Evolutionary conservation across 2,888 invertebrate genomes (phyloP), one percentile per base, ranked within the genome.

Genomic region (Lingula anatina): DNA sequence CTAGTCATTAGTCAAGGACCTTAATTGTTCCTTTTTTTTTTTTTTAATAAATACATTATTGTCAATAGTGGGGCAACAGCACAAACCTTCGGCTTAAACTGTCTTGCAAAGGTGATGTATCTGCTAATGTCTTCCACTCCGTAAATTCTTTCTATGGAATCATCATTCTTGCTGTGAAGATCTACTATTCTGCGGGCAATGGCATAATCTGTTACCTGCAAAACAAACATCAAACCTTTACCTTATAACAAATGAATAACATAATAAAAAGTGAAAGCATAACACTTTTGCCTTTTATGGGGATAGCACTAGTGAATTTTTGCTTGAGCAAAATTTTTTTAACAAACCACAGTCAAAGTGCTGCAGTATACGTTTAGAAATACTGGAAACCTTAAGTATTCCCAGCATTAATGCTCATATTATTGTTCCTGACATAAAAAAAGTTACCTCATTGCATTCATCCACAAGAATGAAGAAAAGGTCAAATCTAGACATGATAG

Each of bases 401-500:
- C n/a, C n/a, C n/a, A n/a, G n/a, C n/a, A n/a, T n/a, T n/a, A n/a
- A n/a, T n/a, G n/a, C n/a, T n/a, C n/a, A n/a, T n/a, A n/a, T n/a
- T n/a, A n/a, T n/a, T n/a, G n/a, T n/a, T n/a, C n/a, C n/a, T n/a
- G n/a, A n/a, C n/a, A n/a, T n/a, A n/a, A n/a, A n/a, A n/a, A n/a
- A n/a, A n/a, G n/a, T 46, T 59, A 83, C 86, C 79, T 92, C 91
- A 73, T 90, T 91, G 70, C 92, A 91, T 74, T 99, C 97, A 73
- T 99, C 99, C 2, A 97, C 89, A 1, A 99, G 82, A 60, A 99
- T 92, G 79, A 99, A 99, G 81, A 99, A 99, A 18, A 99, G 80
- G 79, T 99, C 99, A 78, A 99, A 99, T 61, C 99, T 84, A 0
- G 97, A 97, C 96, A 99, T 96, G 67, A 99, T 95, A 0, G 99